Evolutionary conservation across 2,888 invertebrate species (phyloP).

Genomic region (Augiades crinisus): DNA sequence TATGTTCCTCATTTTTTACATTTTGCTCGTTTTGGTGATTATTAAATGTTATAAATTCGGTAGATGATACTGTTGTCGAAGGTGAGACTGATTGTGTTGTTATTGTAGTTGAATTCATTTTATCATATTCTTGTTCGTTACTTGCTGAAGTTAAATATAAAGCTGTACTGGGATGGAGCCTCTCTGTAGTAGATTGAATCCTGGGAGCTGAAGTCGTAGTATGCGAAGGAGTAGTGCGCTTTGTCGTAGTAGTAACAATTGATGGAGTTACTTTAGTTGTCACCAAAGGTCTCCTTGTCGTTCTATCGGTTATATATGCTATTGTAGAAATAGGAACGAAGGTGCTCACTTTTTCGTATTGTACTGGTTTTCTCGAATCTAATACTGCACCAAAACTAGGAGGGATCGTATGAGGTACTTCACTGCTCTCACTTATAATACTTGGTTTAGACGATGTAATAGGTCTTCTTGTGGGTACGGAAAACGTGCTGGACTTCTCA

Average conservation of each 20-base stretch:
- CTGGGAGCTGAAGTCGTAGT: conserved; percentile 27
- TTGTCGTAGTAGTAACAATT: conserved; percentile 39
- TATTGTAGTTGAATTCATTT: conserved; percentile 58
- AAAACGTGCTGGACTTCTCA: conserved; percentile 18
- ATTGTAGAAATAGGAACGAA: conserved; percentile 58
- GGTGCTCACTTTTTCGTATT: conserved; percentile 58
- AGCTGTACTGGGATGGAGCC: conserved; percentile 18
- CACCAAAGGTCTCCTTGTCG: conserved; percentile 41
- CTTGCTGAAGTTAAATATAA: conserved; percentile 33
- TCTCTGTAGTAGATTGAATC: conserved; percentile 30
- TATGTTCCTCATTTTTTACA: conserved; percentile 30
- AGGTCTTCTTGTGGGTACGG: conserved; percentile 14
- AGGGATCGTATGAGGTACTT: conserved; percentile 12
- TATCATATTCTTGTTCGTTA: conserved; percentile 46
- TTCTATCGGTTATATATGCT: conserved; percentile 50
- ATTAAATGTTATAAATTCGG: conserved; percentile 46
- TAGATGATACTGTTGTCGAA: conserved; percentile 59
- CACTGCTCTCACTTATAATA: conserved; percentile 15
- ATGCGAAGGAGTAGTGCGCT: conserved; percentile 35
- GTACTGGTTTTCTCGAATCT: conserved; percentile 39
- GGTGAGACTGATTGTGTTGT: conserved; percentile 73
- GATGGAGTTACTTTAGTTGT: conserved; percentile 35
- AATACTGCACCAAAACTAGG: conserved; percentile 20
- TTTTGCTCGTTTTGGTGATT: conserved; percentile 36
- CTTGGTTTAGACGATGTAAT: not conserved